Percentiles rank a stretch among this genome's conserved stretches.
Conservation (phyloP, 2,113 vertebrate species). For the Paedocypris sp. region DNA sequence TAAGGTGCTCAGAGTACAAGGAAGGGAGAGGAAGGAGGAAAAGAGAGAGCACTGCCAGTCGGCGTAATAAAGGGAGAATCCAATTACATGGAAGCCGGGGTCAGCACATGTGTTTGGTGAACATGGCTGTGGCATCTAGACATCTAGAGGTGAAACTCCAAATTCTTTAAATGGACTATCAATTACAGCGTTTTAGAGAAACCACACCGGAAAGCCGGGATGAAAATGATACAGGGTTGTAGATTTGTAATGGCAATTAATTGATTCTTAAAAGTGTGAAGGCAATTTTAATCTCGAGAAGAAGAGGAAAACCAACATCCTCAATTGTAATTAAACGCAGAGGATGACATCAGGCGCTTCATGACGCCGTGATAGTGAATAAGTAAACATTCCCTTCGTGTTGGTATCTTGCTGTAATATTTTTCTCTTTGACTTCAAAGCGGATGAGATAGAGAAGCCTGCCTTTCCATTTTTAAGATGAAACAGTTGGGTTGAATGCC, state of each 20-base stretch:
- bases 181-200: slow-evolving; percentile 12
- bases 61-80: slow-evolving; percentile 17
- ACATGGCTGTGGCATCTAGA: slow-evolving; percentile 33
- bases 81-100: slow-evolving; percentile 48
- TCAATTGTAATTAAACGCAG: slow-evolving; percentile 35
- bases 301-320: slow-evolving; percentile 21
- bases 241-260: too few relatives aligned
- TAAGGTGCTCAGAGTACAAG: slow-evolving; percentile 23
- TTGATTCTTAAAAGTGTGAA: not conserved
- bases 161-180: slow-evolving; percentile 1
- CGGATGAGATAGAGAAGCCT: slow-evolving; percentile 21
- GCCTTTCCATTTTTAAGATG: slow-evolving; percentile 49
- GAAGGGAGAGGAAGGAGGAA: not conserved
- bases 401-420: slow-evolving; percentile 35
- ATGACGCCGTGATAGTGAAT: slow-evolving; percentile 16
- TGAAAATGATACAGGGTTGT: slow-evolving; percentile 5
- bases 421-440: slow-evolving; percentile 44
- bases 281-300: not conserved
- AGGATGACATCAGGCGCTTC: slow-evolving; percentile 33
- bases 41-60: not conserved
- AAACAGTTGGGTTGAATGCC: slow-evolving; percentile 35
- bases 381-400: slow-evolving; percentile 33
- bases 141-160: too few relatives aligned
- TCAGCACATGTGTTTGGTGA: slow-evolving; percentile 36
- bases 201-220: slow-evolving; percentile 7